Conservation (phyloP, 2,888 invertebrate genomes). For the Habroteleia sp. region DNA sequence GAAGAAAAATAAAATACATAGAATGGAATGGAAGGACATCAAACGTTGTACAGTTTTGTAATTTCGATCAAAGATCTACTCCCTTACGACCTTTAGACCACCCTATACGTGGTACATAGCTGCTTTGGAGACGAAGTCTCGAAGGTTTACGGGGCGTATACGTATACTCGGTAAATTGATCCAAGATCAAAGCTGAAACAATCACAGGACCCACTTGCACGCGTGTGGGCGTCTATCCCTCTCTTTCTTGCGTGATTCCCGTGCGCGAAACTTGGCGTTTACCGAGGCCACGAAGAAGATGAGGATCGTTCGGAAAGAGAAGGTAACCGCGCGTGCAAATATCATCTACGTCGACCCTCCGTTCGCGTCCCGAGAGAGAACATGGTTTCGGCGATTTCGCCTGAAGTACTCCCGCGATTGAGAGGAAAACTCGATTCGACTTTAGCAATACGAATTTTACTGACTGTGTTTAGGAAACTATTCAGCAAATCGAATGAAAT, state of each 20-base stretch:
- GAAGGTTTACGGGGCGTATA: constrained; percentile 72
- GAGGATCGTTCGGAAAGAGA: constrained; percentile 67
- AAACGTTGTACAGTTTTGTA: constrained; percentile 62
- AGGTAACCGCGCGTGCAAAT: constrained; percentile 79
- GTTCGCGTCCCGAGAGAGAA: constrained; percentile 51
- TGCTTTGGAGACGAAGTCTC: constrained; percentile 70
- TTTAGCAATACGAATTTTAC: constrained; percentile 50
- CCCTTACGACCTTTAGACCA: constrained; percentile 57
- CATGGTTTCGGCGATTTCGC: constrained; percentile 52
- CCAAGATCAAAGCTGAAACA: constrained; percentile 81
- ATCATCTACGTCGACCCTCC: constrained; percentile 66
- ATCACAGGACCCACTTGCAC: constrained; percentile 78
- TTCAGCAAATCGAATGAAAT: constrained; percentile 56
- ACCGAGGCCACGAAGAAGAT: constrained; percentile 53
- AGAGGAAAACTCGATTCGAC: constrained; percentile 47
- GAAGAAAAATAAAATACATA: constrained; percentile 43
- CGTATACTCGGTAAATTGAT: constrained; percentile 80
- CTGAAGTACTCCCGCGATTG: constrained; percentile 30
- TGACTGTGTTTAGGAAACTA: constrained; percentile 49
- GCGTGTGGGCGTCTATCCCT: constrained; percentile 49
- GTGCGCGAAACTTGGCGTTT: constrained; percentile 55
- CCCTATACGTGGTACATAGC: constrained; percentile 44
- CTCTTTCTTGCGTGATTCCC: constrained; percentile 54
- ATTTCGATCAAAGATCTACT: constrained; percentile 62
- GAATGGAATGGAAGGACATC: constrained; percentile 47